Base-by-base conservation (phyloP, 2,797 vertebrate species). In the Helostoma temminkii region DNA sequence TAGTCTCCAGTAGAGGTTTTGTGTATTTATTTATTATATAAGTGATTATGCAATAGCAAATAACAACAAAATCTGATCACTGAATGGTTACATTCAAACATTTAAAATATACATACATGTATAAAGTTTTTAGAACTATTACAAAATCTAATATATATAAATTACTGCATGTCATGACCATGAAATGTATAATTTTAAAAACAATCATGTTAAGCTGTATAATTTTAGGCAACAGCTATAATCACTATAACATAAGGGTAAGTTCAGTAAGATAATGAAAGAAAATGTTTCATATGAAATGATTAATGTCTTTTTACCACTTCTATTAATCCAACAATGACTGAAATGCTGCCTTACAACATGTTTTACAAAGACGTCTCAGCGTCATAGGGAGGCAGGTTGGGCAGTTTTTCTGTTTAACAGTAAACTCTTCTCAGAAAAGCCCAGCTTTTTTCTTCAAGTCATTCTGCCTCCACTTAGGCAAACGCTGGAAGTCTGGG, bases 391-490 rank as follows among this genome's bases (percentile, higher is more conserved):
- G 1, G 3, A 47, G 21, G 56, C 52, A 3, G 6, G 28, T 32
- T 52, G 47, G 46, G 59, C 32, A 11, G 2, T 0, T 1, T 43
- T 71, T 84, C 45, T 25, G 8, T 42, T 14, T 16, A 16, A 56
- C 16, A 1, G 37, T 1, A 5, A 32, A 4, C 9, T 1, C 5
- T 61, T 61, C 59, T 96, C 91, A 98, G 93, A 98, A 98, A 61
- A 98, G 92, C 61, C 96, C 96, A 0, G 90, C 87, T 41, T 95
- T 95, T 71, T 97, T 96, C 89, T 98, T 99, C 78, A 98, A 72
- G 0, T 95, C 95, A 18, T 83, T 94, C 84, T 98, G 96, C 57
- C 94, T 95, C 97, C 97, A 99, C 78, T 87, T 94, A 10, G 97
- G 96, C 90, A 96, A 88, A 32, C 94, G 90, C 65, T 86, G 91